Conservation (phyloP, 2,888 invertebrate genomes). For the Parnassius glacialis region DNA sequence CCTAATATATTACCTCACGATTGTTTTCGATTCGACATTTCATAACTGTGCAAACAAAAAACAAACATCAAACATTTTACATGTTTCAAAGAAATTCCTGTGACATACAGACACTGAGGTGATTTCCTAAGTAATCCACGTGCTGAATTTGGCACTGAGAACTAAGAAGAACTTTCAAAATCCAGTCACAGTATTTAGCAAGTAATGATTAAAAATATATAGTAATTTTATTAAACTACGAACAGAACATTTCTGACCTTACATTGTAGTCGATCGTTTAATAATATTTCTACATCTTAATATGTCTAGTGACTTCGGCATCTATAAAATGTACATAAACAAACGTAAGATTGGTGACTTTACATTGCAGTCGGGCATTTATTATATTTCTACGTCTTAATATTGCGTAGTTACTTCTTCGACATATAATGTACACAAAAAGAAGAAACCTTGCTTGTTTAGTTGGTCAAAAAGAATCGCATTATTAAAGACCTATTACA, state of each 20-base stretch:
- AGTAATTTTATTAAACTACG: not conserved
- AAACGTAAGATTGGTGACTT: conserved; percentile 16
- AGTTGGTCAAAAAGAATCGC: conserved; percentile 22
- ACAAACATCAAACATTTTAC: too few relatives aligned
- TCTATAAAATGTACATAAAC: conserved; percentile 3
- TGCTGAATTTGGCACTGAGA: too few relatives aligned
- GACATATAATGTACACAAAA: conserved; percentile 2
- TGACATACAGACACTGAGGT: too few relatives aligned
- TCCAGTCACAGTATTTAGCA: too few relatives aligned
- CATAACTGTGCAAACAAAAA: too few relatives aligned
- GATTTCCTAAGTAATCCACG: too few relatives aligned
- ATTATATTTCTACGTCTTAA: not conserved
- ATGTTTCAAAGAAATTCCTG: too few relatives aligned
- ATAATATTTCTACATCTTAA: not conserved
- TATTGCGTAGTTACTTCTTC: not conserved
- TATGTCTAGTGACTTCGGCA: not conserved
- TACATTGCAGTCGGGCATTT: not conserved
- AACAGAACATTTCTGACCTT: conserved; percentile 14
- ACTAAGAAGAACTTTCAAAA: too few relatives aligned
- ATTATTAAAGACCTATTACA: conserved; percentile 32
- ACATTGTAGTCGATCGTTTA: not conserved
- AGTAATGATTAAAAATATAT: too few relatives aligned
- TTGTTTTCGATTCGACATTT: too few relatives aligned
- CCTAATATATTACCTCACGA: too few relatives aligned
- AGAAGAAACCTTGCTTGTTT: conserved; percentile 23